A percentile compares a stretch with the other conserved stretches of the same genome.
These are phyloP conservation scores for Bombylius discolor DNA, from an alignment of 2,888 invertebrate species.

Conservation along the genomic window DNA sequence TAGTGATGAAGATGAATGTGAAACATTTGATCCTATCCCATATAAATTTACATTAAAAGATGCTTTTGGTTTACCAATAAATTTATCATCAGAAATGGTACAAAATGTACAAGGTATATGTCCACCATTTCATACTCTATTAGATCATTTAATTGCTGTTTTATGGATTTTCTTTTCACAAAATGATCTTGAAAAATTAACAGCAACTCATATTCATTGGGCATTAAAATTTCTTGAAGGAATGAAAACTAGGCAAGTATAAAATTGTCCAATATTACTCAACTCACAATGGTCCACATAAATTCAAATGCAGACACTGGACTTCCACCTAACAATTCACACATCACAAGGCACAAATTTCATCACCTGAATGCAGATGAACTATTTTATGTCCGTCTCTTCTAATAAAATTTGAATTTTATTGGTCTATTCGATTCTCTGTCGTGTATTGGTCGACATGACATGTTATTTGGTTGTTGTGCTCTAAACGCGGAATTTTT, in stretches of 20 bases:
- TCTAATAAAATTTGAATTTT: too few relatives aligned
- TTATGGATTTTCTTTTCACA: slow-evolving; percentile 16
- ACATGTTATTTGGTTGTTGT: too few relatives aligned
- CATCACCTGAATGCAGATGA: too few relatives aligned
- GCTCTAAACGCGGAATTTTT: too few relatives aligned
- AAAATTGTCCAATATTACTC: not conserved
- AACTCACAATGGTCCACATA: not conserved
- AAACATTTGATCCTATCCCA: slow-evolving; percentile 13
- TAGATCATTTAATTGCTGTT: slow-evolving; percentile 18
- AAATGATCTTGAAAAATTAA: slow-evolving; percentile 2
- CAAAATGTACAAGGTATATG: slow-evolving; percentile 9
- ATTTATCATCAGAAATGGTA: not conserved
- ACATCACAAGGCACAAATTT: too few relatives aligned
- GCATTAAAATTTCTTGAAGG: slow-evolving; percentile 18
- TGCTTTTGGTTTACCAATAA: slow-evolving; percentile 6
- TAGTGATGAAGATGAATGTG: slow-evolving; percentile 1
- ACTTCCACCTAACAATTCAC: too few relatives aligned
- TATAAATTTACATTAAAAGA: slow-evolving; percentile 15
- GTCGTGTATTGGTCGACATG: too few relatives aligned
- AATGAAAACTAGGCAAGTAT: slow-evolving; percentile 8
- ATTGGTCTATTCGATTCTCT: too few relatives aligned
- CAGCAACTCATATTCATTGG: slow-evolving; percentile 16
- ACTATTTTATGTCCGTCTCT: too few relatives aligned
- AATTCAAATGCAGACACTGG: too few relatives aligned
- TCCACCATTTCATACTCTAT: slow-evolving; percentile 15